Percentiles rank a stretch among this genome's conserved stretches.
phyloP scores from a whole-genome alignment of 2,113 vertebrate species.

The Lonchura striata region DNA sequence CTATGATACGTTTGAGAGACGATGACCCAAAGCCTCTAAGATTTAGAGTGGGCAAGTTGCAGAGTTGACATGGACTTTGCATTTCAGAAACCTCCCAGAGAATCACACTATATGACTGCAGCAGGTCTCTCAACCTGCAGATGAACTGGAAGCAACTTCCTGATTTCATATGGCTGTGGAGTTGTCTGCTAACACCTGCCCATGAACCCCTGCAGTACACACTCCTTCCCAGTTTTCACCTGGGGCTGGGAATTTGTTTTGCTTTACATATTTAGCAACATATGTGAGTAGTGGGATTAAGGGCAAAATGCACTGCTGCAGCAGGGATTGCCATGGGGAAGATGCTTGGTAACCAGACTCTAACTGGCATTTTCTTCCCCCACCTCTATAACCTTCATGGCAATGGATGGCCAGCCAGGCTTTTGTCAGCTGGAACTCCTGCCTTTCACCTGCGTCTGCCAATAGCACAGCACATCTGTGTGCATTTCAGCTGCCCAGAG shows the following conservation, averaged over 20 bases:
- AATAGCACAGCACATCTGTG: neutral
- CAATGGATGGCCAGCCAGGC: neutral
- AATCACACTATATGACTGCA: fast-evolving
- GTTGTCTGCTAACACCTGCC: neutral
- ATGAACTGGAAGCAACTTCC: neutral
- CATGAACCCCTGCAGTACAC: neutral
- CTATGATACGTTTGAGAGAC: neutral
- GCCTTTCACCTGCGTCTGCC: neutral
- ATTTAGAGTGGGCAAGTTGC: neutral
- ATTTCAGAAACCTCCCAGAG: neutral
- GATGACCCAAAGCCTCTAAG: neutral
- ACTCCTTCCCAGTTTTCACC: neutral
- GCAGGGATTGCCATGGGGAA: neutral
- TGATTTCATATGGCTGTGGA: neutral
- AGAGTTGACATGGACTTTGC: neutral
- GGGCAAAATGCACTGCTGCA: neutral
- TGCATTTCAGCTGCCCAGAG: neutral
- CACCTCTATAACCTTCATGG: neutral
- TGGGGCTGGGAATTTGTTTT: neutral
- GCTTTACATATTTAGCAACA: neutral
- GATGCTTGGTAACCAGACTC: neutral
- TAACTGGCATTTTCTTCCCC: neutral
- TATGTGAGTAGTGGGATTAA: neutral
- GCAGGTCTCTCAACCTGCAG: neutral
- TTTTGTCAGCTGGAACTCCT: neutral